Evolutionary conservation across 2,888 invertebrate genomes (phyloP), one percentile per base, ranked within the genome.

Genomic region (Ischnus inquisitorius): DNA sequence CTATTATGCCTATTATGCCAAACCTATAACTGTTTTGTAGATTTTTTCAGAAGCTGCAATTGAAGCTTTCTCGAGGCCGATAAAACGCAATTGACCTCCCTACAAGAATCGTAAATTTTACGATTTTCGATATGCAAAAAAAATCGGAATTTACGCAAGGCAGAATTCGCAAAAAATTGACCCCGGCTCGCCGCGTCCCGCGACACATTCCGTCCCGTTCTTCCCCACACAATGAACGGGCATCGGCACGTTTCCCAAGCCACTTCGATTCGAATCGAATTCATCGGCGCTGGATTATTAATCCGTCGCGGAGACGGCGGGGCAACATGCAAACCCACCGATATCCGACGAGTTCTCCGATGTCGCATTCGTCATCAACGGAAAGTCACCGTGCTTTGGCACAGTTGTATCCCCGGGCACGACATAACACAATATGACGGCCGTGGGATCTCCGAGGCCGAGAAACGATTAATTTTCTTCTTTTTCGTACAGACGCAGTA

Each of bases 341-440:
- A 46, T 43, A 25, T 67, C 43, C 54, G 41, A 28, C 22, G 34
- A 39, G 43, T 48, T 60, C 48, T 25, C 34, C 71, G 57, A 79
- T 79, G 43, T 75, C 79, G 14, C n/a, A 74, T 60, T 51, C 28
- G 68, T 78, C 46, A 48, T 43, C 69, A 80, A 69, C 68, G 84
- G 84, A 84, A 84, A 84, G 72, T 77, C 80, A 81, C 84, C 74
- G 78, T 74, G 72, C 74, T 84, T 80, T 84, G 84, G 77, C 77
- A 81, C 84, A 78, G 48, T 76, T 83, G 41, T 62, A 69, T 6
- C 51, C 51, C 54, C 41, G n/a, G 65, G 46, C 72, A 68, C 22
- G 62, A 34, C 72, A 41, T 46, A 51, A 54, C 16, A 25, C 34
- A n/a, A 19, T 19, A 22, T 25, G 48, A 54, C 71, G 71, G 68